Conservation (phyloP, 1,140 invertebrate species). For the Drosophila murphyi region DNA sequence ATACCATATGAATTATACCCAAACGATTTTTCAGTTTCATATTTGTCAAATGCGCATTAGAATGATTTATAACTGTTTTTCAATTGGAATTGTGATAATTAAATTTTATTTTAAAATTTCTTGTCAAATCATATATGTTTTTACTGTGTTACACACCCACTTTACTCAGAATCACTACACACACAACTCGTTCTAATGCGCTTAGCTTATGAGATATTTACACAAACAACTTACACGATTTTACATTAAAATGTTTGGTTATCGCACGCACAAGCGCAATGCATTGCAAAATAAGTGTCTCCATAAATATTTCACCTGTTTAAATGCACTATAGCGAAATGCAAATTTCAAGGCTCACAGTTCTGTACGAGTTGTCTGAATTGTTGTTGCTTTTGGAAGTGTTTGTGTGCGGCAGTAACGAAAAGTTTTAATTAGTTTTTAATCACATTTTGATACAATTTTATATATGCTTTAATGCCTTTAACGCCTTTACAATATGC, state of each 20-base stretch:
- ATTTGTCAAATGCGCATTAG: slow-evolving; percentile 49
- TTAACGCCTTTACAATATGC: slow-evolving; percentile 81
- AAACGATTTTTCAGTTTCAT: slow-evolving; percentile 54
- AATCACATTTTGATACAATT: slow-evolving; percentile 22
- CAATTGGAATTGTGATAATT: slow-evolving; percentile 43
- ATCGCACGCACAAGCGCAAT: slow-evolving; percentile 75
- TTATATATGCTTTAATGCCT: slow-evolving; percentile 62
- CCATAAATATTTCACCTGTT: slow-evolving; percentile 1
- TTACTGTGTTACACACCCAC: slow-evolving; percentile 12
- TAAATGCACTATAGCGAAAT: slow-evolving; percentile 65
- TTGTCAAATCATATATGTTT: slow-evolving; percentile 7
- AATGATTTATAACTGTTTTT: slow-evolving; percentile 14
- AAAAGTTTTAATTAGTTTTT: slow-evolving; percentile 61
- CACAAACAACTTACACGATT: slow-evolving; percentile 32
- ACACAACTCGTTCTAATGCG: slow-evolving; percentile 62
- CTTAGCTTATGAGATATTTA: slow-evolving; percentile 31
- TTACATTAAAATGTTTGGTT: slow-evolving; percentile 59
- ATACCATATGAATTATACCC: neutral
- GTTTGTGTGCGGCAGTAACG: slow-evolving; percentile 57
- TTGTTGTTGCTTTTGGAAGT: slow-evolving; percentile 64
- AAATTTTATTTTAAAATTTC: neutral
- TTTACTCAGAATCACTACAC: slow-evolving; percentile 8
- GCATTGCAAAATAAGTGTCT: slow-evolving; percentile 72
- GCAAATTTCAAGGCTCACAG: slow-evolving; percentile 72
- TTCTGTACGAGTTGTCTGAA: slow-evolving; percentile 84